These are phyloP conservation scores for Amphimallon solstitiale DNA, from an alignment of 2,888 invertebrate genomes.

Conservation along the genomic window DNA sequence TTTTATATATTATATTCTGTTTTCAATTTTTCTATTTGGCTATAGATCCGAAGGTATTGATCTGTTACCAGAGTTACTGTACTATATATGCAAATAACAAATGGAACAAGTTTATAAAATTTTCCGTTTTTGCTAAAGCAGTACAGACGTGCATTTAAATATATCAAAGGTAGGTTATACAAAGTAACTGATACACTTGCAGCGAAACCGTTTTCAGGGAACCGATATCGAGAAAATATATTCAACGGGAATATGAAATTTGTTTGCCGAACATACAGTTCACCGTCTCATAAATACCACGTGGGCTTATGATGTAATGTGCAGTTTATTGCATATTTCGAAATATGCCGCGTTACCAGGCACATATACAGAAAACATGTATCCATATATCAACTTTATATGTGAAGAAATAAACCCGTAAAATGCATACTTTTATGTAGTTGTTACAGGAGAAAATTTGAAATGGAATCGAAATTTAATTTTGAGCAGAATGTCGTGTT, in stretches of 20 bases:
- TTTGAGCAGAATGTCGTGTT: neutral
- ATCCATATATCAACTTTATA: slow-evolving; percentile 1
- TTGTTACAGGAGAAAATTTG: slow-evolving; percentile 1
- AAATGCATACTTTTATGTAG: neutral
- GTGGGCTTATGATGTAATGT: slow-evolving; percentile 30
- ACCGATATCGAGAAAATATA: neutral
- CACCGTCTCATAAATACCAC: slow-evolving; percentile 32
- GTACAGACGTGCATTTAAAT: neutral
- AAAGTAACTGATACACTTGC: neutral
- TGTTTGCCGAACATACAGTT: slow-evolving; percentile 6
- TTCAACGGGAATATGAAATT: slow-evolving; percentile 1
- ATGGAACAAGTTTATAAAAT: too few species aligned
- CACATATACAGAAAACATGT: neutral
- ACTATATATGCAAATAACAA: neutral
- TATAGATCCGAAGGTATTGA: neutral
- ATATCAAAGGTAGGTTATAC: neutral
- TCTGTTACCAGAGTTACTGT: neutral
- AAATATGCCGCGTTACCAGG: neutral
- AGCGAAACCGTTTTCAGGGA: too few species aligned
- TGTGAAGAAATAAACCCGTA: neutral
- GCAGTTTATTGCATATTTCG: slow-evolving; percentile 25
- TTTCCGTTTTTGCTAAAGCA: too few species aligned
- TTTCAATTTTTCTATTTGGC: too few species aligned
- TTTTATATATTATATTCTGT: too few species aligned
- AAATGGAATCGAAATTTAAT: neutral